Evolutionary conservation across 2,888 invertebrate species (phyloP), one percentile per base, ranked within the genome.

Genomic region (Cinara cedri): DNA sequence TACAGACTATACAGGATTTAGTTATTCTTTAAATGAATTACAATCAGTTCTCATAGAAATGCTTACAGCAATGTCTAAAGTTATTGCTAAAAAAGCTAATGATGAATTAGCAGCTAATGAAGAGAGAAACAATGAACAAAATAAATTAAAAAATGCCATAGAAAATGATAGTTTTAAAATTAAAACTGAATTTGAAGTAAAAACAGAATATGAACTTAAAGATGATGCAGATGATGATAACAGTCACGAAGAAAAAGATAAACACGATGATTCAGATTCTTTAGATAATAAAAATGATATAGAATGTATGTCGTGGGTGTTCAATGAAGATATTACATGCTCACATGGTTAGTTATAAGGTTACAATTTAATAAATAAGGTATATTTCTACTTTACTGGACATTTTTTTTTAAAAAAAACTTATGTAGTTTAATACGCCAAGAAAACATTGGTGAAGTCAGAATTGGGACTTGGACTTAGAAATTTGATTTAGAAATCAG

Each of bases 241-340:
- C 4, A 68, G 46, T 16, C 68, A 24, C 13, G 81, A 74, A 63
- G 81, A 68, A 60, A 72, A 80, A 54, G 63, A 63, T 0, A 80
- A 66, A 6, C 71, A 72, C 1, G 80, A 81, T 14, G 76, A 74
- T 42, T 74, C 68, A 3, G 74, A 76, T 55, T 68, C 51, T n/a
- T 26, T 78, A 34, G 78, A 57, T 49, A 86, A 86, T 24, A 86
- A 86, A 63, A 82, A 82, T 63, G 84, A 84, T 66, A 85, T 85
- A 10, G 85, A 85, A 70, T 86, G 85, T n/a, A 82, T 83, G 49
- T 84, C 85, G 49, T 83, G 86, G 21, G 85, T 85, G 72, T 89
- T 89, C 82, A 89, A 89, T 83, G 88, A 88, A 83, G 89, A 89
- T 82, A 84, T 89, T 21, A 84, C 88, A 13, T 89, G 89, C 84